Evolutionary conservation across 2,113 vertebrate genomes (phyloP), one percentile per base, ranked within the genome.

Genomic region (Grallaria varia): DNA sequence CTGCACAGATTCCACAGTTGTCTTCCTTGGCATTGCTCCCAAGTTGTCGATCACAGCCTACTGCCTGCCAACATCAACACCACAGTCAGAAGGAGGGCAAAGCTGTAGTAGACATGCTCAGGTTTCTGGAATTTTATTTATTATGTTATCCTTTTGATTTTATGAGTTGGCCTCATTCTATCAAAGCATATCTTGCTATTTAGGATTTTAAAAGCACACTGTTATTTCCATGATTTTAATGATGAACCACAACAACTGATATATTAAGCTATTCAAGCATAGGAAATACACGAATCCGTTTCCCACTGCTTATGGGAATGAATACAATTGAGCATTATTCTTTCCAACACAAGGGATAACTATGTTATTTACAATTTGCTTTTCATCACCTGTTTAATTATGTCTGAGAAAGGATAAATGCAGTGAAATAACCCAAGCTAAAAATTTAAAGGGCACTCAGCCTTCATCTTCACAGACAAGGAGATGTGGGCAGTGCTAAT

Each of bases 21-120:
- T 99, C 99, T 89, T 99, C 99, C 90, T 98, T 98, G 96, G 99
- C 98, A 4, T 97, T 96, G 78, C 99, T 99, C 77, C 98, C 98
- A 58, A 99, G 98, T 80, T 99, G 98, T 30, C 98, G 98, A 96
- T 99, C 99, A 37, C 99, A 99, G 96, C 99, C 99, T 49, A 99
- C 99, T 4, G 98, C 99, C 99, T 99, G 98, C 91, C 83, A 97
- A 98, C 89, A 98, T 89, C 97, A 98, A 97, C 95, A 96, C 4
- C 82, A 97, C 39, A 91, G 95, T 98, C 92, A 98, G 95, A 81
- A 92, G 81, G 86, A 96, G 89, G 91, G 94, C 86, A 96, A 92
- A 96, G 75, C 90, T 90, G 85, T 35, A 96, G 95, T 53, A 97
- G 79, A 91, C 93, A 94, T 82, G 58, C 89, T 96, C 44, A 64